phyloP scores from a whole-genome alignment of 2,797 vertebrate species.

The Sebastolobus altivelis region DNA sequence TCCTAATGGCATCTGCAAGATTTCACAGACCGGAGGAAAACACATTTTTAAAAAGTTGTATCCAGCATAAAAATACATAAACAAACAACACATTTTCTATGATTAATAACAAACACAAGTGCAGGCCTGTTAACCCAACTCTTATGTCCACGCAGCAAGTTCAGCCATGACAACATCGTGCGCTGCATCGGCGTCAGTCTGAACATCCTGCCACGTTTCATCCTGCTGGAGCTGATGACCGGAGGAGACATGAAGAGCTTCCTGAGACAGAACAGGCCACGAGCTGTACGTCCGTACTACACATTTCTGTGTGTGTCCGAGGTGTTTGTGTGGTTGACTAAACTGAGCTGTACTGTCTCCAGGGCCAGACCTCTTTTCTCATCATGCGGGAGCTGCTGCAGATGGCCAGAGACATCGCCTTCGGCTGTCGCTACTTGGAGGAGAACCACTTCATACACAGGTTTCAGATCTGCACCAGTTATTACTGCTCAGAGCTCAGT shows the following conservation, averaged over 20 bases:
- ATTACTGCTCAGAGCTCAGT: background rate
- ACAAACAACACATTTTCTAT: background rate
- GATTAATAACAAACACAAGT: background rate
- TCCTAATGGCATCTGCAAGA: too few species aligned
- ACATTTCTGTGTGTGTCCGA: conserved; percentile 4
- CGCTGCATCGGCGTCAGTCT: conserved; percentile 93
- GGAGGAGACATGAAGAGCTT: conserved; percentile 96
- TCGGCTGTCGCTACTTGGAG: conserved; percentile 93
- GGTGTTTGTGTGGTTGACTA: background rate
- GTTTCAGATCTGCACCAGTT: conserved; percentile 45
- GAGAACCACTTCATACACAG: conserved; percentile 93
- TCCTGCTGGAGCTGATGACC: conserved; percentile 95
- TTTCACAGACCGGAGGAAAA: too few species aligned
- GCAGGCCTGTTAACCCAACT: conserved; percentile 1
- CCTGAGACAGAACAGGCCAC: conserved; percentile 91
- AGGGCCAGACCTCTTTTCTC: conserved; percentile 89
- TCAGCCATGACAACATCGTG: conserved; percentile 93
- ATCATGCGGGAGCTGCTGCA: conserved; percentile 91
- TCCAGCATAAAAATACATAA: background rate
- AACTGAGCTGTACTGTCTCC: conserved; percentile 55
- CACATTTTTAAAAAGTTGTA: background rate
- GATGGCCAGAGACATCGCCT: conserved; percentile 93
- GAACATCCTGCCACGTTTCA: conserved; percentile 90
- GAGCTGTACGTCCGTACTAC: conserved; percentile 81
- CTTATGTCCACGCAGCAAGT: conserved; percentile 85